Base-by-base conservation (phyloP, 2,113 vertebrate species). In the Pampusana beccarii region DNA sequence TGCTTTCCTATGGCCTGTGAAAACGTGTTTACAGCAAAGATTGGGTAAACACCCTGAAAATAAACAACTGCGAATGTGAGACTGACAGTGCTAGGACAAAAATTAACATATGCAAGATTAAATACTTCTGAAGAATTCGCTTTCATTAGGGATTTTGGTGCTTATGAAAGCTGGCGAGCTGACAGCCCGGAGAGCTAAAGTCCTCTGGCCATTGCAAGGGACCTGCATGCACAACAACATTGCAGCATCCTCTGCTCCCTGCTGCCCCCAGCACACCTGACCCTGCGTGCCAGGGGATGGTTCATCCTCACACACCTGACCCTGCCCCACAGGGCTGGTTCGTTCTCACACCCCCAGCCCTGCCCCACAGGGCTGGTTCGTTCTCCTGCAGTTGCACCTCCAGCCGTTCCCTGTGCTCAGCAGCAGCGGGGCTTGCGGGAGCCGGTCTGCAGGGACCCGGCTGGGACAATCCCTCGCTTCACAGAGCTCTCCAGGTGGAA, bases 191-290 rank as follows among this genome's bases (percentile, higher is more conserved):
- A 57, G 50, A 50, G 23, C 69, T 72, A 65, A 34, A 31, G 60
- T 79, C 36, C 16, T 14, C 16, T 48, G 36, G 48, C 42, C 0
- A 0, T 31, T 13, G 25, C 29, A 34, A 6, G 69, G 36, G 67
- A 15, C 2, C 2, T 28, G 56, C 19, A 3, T 1, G 9, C 50
- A 13, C 0, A 1, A 2, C 26, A 2, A 2, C 1, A 0, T 4
- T 11, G 53, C 29, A 23, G 20, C 26, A 11, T 17, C 46, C 6
- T 8, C 20, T 8, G 1, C 38, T 42, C 42, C 42, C 42, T 42
- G 38, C 69, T n/a, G 53, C 79, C 0, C 1, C 25, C 53, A 38
- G 24, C 38, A 38, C 38, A 38, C 38, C 38, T 38, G 38, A 38
- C 38, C 38, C 38, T 38, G 38, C 38, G 38, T 17, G 23, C 6